phyloP scores from a whole-genome alignment of 2,113 vertebrate genomes.

The Leptosomus discolor region DNA sequence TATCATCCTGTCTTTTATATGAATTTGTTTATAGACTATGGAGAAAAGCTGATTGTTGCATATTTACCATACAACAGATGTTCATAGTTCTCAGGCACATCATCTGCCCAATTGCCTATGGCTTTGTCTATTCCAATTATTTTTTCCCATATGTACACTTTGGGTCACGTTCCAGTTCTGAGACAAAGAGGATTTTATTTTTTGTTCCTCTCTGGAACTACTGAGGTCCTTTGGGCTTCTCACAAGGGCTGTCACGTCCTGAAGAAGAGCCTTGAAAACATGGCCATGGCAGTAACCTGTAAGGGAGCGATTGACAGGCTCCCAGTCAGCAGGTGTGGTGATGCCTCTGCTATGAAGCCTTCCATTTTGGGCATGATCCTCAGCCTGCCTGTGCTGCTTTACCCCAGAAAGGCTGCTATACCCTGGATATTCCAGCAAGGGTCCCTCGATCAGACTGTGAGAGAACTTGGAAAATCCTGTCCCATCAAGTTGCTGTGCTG shows the following conservation, averaged over 20 bases:
- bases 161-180: not conserved
- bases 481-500: not conserved
- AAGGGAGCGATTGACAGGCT: not conserved
- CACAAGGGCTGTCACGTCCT: not conserved
- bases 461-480: not conserved
- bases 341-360: not conserved
- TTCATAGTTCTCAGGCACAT: conserved; percentile 47
- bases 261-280: not conserved
- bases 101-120: conserved; percentile 60
- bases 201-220: not conserved
- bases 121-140: conserved; percentile 47
- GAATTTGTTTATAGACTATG: conserved; percentile 16
- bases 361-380: not conserved
- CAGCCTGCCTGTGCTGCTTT: not conserved
- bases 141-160: conserved; percentile 43
- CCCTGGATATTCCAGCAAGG: not conserved
- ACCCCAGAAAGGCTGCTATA: not conserved
- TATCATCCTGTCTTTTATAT: not conserved
- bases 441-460: not conserved
- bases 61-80: conserved; percentile 50
- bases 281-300: not conserved
- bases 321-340: not conserved
- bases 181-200: not conserved
- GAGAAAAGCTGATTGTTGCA: conserved; percentile 45
- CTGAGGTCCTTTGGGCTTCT: not conserved